phyloP scores from a whole-genome alignment of 2,113 vertebrate genomes.

The Lagopus muta region DNA sequence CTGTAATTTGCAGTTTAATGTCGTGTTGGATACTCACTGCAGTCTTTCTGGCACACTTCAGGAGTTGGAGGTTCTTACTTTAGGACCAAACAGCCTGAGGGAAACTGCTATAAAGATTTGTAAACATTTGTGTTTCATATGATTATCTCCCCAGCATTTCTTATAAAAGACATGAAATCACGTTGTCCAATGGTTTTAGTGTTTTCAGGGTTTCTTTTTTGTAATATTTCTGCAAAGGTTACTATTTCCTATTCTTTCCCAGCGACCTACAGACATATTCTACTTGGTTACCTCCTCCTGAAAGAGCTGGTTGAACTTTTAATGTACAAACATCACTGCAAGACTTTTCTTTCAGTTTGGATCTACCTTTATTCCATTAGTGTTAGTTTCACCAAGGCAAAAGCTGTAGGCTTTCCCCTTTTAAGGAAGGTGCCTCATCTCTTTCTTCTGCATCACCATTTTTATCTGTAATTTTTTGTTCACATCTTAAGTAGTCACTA shows the following conservation, averaged over 20 bases:
- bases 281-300: background rate
- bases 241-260: background rate
- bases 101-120: background rate
- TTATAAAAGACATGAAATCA: background rate
- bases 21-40: background rate
- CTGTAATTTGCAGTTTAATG: background rate
- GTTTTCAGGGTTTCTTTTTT: accelerated
- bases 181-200: background rate
- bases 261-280: background rate
- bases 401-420: background rate
- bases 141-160: background rate
- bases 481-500: background rate
- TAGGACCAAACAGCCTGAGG: background rate
- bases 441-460: background rate
- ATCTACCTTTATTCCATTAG: background rate
- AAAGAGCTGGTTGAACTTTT: conserved; percentile 29
- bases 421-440: background rate
- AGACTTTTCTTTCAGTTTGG: background rate
- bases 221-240: background rate
- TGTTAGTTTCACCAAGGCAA: background rate
- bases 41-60: background rate
- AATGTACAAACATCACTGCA: background rate
- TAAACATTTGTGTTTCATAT: background rate
- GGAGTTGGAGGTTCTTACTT: background rate
- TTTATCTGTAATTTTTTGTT: background rate